Base-by-base conservation (phyloP, 2,113 vertebrate genomes). In the Cyprichromis sp. region DNA sequence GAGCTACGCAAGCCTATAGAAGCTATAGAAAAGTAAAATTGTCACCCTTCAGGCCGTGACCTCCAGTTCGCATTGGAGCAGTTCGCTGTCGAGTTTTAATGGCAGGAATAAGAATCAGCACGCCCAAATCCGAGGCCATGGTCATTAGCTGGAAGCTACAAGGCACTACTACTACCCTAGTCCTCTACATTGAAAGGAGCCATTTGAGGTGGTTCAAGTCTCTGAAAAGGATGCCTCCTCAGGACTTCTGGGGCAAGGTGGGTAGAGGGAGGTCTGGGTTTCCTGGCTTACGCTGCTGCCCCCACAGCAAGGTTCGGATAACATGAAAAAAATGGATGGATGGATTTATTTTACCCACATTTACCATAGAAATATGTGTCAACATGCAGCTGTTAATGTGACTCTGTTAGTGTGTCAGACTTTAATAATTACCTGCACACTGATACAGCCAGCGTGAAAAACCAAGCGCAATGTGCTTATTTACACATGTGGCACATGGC, bases 71-170 rank as follows among this genome's bases (percentile, higher is more conserved):
- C 54, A 55, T 55, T 3, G 54, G 2, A 55, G 21, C 21, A 55
- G 21, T 55, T 26, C 0, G 11, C 21, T 26, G 54, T 57, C 21
- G 26, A 14, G 54, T 26, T 24, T 57, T 57, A 57, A 57, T 57
- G 54, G 12, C 24, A 57, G 54, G 24, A 29, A 57, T 57, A 14
- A 57, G 24, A 29, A 29, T 57, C 12, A 14, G 54, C 54, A 57
- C 7, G 1, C 13, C 24, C 54, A 57, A 2, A 57, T 0, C 0
- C 13, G 0, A 57, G 24, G 54, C 24, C 54, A 29, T 29, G 54
- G 54, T 29, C 12, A 5, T 55, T 8, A 26, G 54, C 54, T 55
- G 54, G 54, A 55, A 55, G 54, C 54, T 26, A 14, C 7, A 57
- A 29, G 24, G 12, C 4, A 26, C 21, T 57, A 57, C 24, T 29